Conservation (phyloP, 2,113 vertebrate species). For the Ageneiosus marmoratus region DNA sequence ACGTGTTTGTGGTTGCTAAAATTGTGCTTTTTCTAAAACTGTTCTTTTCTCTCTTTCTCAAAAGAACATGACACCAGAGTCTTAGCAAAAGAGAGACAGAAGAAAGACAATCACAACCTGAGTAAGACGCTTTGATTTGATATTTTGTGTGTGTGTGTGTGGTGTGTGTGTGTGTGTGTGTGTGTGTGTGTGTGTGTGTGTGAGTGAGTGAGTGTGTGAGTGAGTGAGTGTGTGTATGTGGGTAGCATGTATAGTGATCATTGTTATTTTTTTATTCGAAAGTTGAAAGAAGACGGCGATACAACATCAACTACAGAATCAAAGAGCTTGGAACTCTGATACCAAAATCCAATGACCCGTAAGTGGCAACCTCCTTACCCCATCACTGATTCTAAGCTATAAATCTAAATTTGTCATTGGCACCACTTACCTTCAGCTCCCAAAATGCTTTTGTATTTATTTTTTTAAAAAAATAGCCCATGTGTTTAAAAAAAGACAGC, state of each 20-base stretch:
- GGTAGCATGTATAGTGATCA: background rate
- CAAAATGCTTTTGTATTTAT: constrained; percentile 56
- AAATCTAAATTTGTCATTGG: constrained; percentile 60
- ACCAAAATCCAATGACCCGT: constrained; percentile 98
- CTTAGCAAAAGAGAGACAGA: constrained; percentile 94
- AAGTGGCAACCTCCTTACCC: constrained; percentile 63
- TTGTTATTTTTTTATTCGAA: constrained; percentile 38
- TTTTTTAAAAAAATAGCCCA: constrained; percentile 28
- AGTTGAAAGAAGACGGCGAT: constrained; percentile 97
- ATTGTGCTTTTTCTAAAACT: background rate
- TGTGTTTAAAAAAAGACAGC: constrained; percentile 78
- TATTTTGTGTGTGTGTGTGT: background rate
- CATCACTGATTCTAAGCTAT: background rate
- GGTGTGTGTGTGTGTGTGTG: background rate
- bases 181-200: background rate
- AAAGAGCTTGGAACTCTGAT: constrained; percentile 98
- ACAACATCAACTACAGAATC: constrained; percentile 99
- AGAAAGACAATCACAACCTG: constrained; percentile 98
- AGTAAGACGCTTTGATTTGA: constrained; percentile 77
- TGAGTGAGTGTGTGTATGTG: background rate
- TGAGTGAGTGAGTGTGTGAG: too few relatives aligned
- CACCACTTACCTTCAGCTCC: constrained; percentile 65
- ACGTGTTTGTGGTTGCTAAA: background rate
- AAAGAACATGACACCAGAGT: constrained; percentile 89
- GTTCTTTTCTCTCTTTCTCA: constrained; percentile 59